Percentiles rank a stretch among this genome's conserved stretches.
Conservation (phyloP, 2,113 vertebrate genomes). For the Bos javanicus region DNA sequence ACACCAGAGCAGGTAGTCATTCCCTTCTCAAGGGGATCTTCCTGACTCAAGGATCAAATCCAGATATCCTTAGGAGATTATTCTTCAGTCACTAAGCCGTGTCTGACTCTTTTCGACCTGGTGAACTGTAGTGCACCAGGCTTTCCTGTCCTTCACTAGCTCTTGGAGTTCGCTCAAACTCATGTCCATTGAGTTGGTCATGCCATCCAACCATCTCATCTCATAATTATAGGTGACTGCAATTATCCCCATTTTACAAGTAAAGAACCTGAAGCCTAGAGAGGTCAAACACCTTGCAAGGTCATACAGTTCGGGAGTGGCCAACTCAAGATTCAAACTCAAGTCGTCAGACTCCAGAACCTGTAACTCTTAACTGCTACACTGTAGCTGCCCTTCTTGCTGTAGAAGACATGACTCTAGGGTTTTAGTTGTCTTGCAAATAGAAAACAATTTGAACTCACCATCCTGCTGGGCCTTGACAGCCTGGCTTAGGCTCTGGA, state of each 20-base stretch:
- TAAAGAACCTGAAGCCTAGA: not conserved
- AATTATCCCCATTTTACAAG: not conserved
- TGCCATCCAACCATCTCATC: not conserved
- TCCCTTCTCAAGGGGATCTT: not conserved
- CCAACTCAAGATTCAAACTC: not conserved
- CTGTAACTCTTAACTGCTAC: not conserved
- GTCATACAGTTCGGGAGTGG: not conserved
- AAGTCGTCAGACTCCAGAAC: not conserved
- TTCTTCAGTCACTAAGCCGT: not conserved
- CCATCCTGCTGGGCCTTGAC: not conserved
- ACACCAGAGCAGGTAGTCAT: not conserved
- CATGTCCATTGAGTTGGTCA: not conserved
- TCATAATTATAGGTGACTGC: not conserved
- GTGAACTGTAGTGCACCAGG: not conserved
- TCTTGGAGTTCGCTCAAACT: not conserved
- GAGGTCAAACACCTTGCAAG: not conserved
- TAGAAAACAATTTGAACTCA: not conserved
- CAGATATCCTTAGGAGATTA: not conserved
- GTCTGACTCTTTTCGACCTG: not conserved
- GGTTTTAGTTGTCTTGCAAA: not conserved
- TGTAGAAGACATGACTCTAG: not conserved
- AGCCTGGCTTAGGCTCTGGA: not conserved
- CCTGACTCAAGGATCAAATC: not conserved
- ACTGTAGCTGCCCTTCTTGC: not conserved
- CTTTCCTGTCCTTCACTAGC: not conserved